These are phyloP conservation scores for Drosophila tristis DNA, from an alignment of 1,140 invertebrate species.

Conservation along the genomic window DNA sequence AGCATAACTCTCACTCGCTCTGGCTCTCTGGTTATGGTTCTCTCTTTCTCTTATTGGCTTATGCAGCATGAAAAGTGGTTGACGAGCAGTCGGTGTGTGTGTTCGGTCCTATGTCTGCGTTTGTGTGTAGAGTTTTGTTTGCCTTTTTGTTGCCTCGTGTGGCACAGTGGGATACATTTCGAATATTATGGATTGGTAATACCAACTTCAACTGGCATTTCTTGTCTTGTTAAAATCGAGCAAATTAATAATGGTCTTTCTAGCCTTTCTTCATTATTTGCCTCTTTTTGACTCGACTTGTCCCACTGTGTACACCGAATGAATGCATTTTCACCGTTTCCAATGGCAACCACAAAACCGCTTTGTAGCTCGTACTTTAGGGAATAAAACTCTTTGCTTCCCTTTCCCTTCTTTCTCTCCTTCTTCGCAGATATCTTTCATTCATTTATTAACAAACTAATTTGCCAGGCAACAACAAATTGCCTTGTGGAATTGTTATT, in stretches of 20 bases:
- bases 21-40: slow-evolving; percentile 27
- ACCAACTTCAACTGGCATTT: not conserved
- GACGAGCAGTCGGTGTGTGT: slow-evolving; percentile 29
- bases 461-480: slow-evolving; percentile 78
- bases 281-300: no score
- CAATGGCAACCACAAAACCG: slow-evolving; percentile 23
- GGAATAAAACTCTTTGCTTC: slow-evolving; percentile 39
- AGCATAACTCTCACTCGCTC: slow-evolving; percentile 15
- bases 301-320: slow-evolving; percentile 20
- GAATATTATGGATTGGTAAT: slow-evolving; percentile 12
- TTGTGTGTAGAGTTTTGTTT: slow-evolving; percentile 54
- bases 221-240: not conserved
- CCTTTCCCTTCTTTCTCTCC: not conserved
- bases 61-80: slow-evolving; percentile 75
- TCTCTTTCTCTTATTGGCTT: slow-evolving; percentile 64
- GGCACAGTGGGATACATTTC: slow-evolving; percentile 57
- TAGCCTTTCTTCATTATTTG: no score
- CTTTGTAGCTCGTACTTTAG: slow-evolving; percentile 20
- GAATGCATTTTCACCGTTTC: slow-evolving; percentile 33
- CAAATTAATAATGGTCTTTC: no score
- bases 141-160: slow-evolving; percentile 65
- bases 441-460: slow-evolving; percentile 80
- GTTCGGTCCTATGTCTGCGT: slow-evolving; percentile 27
- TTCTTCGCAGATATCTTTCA: slow-evolving; percentile 6
- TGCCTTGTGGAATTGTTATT: slow-evolving; percentile 72